Evolutionary conservation across 2,113 vertebrate species (phyloP).

Genomic region (Vidua chalybeata): DNA sequence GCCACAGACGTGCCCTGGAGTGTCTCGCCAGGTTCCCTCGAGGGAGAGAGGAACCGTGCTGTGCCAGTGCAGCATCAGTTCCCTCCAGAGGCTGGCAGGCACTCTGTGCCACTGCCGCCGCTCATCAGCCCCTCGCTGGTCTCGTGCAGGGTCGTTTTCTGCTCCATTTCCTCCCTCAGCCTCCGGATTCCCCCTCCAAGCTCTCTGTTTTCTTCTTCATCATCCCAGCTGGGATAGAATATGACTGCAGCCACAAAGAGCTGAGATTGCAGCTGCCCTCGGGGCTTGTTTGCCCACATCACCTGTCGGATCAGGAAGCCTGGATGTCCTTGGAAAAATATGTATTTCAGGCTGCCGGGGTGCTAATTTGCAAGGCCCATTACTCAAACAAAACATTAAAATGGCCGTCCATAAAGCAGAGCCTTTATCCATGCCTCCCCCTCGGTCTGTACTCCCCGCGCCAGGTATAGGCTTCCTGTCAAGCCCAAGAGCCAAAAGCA

Average conservation of each 20-base stretch:
- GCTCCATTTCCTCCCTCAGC: constrained; percentile 64
- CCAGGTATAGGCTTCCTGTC: constrained; percentile 74
- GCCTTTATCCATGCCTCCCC: constrained; percentile 61
- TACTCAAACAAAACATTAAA: constrained; percentile 78
- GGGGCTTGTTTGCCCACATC: constrained; percentile 60
- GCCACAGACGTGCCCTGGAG: rapidly evolving
- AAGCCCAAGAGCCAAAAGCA: constrained; percentile 67
- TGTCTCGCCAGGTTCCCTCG: rapidly evolving
- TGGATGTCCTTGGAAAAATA: constrained; percentile 74
- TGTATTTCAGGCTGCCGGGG: constrained; percentile 71
- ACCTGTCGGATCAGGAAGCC: constrained; percentile 71
- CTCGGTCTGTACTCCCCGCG: not conserved
- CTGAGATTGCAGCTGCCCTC: constrained; percentile 57
- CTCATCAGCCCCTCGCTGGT: not conserved
- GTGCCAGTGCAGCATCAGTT: rapidly evolving
- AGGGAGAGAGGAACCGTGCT: not conserved
- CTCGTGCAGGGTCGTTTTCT: constrained; percentile 55
- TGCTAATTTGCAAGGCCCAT: constrained; percentile 81
- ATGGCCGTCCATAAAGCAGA: constrained; percentile 52
- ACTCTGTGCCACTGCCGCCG: not conserved
- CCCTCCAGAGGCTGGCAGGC: not conserved
- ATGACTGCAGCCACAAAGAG: constrained; percentile 42
- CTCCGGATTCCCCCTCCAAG: constrained; percentile 28
- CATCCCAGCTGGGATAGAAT: constrained; percentile 61
- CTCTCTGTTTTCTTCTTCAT: constrained; percentile 44